Conservation (phyloP, 1,140 invertebrate species). For the Zeugodacus cucurbitae region DNA sequence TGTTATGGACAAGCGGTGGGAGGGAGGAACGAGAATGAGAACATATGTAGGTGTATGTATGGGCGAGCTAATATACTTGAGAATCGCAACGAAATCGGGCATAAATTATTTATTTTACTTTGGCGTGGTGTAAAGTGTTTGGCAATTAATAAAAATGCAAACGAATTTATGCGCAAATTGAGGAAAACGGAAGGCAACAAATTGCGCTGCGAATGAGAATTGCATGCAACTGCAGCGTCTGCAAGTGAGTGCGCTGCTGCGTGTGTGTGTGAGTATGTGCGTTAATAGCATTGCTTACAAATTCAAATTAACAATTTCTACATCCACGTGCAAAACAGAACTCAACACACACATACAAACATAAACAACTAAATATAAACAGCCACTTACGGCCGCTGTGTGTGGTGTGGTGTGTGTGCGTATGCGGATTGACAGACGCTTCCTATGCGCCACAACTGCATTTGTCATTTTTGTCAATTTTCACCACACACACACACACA, state of each 20-base stretch:
- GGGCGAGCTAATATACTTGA: not conserved
- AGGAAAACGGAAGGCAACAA: not conserved
- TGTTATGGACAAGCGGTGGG: too few species aligned
- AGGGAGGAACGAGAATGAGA: too few species aligned
- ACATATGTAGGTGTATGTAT: not conserved
- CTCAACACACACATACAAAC: not conserved
- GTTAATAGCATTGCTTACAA: slow-evolving; percentile 51
- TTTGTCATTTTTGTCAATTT: slow-evolving; percentile 15
- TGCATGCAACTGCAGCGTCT: not conserved
- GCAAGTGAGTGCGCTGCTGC: too few species aligned
- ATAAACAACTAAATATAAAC: slow-evolving; percentile 6
- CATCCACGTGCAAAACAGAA: not conserved
- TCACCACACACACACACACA: not conserved
- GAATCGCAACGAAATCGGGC: not conserved
- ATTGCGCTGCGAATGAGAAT: not conserved
- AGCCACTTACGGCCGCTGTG: not conserved
- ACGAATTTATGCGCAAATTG: not conserved
- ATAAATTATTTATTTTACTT: not conserved
- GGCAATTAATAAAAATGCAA: slow-evolving; percentile 1
- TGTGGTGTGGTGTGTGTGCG: not conserved
- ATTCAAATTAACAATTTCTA: slow-evolving; percentile 26
- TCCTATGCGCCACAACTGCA: not conserved
- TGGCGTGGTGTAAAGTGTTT: not conserved
- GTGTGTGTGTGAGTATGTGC: slow-evolving; percentile 48
- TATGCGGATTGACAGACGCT: not conserved